Conservation (phyloP, 2,113 vertebrate genomes). For the Nerophis ophidion region DNA sequence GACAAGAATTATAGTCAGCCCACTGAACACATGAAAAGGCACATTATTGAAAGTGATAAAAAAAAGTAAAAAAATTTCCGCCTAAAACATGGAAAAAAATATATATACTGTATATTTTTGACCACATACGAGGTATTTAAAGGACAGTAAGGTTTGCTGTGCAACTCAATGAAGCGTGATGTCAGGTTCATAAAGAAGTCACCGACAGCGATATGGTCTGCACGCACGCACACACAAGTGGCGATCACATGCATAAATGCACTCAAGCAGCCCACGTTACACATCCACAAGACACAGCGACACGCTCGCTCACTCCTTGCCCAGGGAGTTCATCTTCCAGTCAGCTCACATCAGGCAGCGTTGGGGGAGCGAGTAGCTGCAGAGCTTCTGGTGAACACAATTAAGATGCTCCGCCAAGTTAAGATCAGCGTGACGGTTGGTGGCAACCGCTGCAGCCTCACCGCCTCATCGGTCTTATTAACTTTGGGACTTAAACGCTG, state of each 20-base stretch:
- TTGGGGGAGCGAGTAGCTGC: slow-evolving; percentile 41
- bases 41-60: too few species aligned
- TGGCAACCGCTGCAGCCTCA: slow-evolving; percentile 2
- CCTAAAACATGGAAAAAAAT: too few species aligned
- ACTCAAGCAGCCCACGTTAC: not conserved
- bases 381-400: slow-evolving; percentile 51
- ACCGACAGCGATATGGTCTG: slow-evolving; percentile 5
- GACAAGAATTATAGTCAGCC: too few species aligned
- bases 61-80: too few species aligned
- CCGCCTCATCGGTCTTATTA: slow-evolving; percentile 33
- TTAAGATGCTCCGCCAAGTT: slow-evolving; percentile 64
- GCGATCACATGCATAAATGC: slow-evolving; percentile 7
- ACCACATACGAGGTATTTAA: too few species aligned
- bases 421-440: slow-evolving; percentile 52
- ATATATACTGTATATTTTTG: too few species aligned
- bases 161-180: too few species aligned
- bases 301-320: slow-evolving; percentile 25
- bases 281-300: slow-evolving; percentile 1
- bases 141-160: too few species aligned
- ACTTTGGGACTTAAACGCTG: slow-evolving; percentile 38
- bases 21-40: too few species aligned
- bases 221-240: slow-evolving; percentile 9
- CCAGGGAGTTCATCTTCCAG: slow-evolving; percentile 66
- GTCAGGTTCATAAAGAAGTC: slow-evolving; percentile 9
- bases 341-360: slow-evolving; percentile 61